Conservation (phyloP, 2,797 vertebrate species). For the Mus minutoides region DNA sequence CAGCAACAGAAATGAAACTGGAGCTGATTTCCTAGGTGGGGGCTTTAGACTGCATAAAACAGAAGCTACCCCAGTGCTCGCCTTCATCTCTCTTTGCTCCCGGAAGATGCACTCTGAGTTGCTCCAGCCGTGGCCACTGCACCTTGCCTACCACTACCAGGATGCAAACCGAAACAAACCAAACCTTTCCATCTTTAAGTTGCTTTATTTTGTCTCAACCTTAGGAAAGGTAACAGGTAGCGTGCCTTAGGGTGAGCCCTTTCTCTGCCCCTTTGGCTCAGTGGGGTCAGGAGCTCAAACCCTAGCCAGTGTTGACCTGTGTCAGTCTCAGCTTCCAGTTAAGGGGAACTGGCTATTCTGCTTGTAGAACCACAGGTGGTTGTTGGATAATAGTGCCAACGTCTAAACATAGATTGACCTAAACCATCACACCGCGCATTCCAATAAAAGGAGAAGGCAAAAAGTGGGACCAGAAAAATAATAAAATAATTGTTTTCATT, state of each 20-base stretch:
- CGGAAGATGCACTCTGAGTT: not conserved
- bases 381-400: not conserved
- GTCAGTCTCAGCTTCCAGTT: not conserved
- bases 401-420: not conserved
- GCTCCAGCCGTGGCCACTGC: not conserved
- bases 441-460: not conserved
- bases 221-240: not conserved
- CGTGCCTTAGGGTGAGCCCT: not conserved
- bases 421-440: not conserved
- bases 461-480: not conserved
- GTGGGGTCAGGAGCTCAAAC: not conserved
- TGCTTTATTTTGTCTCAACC: not conserved
- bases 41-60: not conserved
- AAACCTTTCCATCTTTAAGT: not conserved
- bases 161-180: not conserved
- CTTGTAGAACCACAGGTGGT: not conserved
- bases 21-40: not conserved
- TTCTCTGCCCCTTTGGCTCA: not conserved
- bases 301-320: not conserved
- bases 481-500: conserved; percentile 26
- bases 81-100: not conserved
- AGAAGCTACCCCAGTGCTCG: not conserved
- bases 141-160: not conserved
- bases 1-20: not conserved
- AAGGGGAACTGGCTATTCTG: not conserved